Base-by-base conservation (phyloP, 2,888 invertebrate genomes). In the Nowickia ferox region DNA sequence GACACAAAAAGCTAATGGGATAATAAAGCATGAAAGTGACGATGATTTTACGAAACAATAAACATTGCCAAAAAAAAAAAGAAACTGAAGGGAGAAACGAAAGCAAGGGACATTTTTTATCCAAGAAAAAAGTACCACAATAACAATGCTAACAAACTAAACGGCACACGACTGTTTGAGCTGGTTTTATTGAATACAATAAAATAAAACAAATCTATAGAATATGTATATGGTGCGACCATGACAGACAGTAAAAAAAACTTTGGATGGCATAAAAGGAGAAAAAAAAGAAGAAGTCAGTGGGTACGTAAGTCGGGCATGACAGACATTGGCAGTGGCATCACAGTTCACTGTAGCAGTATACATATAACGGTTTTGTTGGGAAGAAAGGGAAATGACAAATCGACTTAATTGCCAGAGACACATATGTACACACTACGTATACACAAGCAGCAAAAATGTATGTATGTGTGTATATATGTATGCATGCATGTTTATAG, bases 21-120 rank as follows among this genome's bases (percentile, higher is more conserved):
- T 85, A 85, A 85, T 85, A 85, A 85, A 75, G 85, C 85, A 78
- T 78, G 57, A 82, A 78, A 82, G 77, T 82, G 74, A 77, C 61
- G 82, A 81, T 78, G 85, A 85, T 85, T 85, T 76, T 57, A 74
- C 72, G 51, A 78, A 78, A 85, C 82, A 85, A 85, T 85, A 82
- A 85, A 68, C 66, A 69, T 75, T 63, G 38, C 72, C 65, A 69
- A 76, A 11, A 11, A 61, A n/a, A n/a, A 42, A n/a, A 42, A 13
- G 59, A 22, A 75, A 53, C 38, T 17, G n/a, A 38, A 53, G n/a
- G 30, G 15, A 22, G 40, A 38, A 46, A 72, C 40, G 19, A 46
- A 63, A 42, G 46, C 44, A 65, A 44, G 44, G 42, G 46, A 48
- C 51, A 76, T 30, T 30, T 30, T 17, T n/a, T 40, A 11, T 19